Conservation (phyloP, 2,113 vertebrate species). For the Dromas ardeola region DNA sequence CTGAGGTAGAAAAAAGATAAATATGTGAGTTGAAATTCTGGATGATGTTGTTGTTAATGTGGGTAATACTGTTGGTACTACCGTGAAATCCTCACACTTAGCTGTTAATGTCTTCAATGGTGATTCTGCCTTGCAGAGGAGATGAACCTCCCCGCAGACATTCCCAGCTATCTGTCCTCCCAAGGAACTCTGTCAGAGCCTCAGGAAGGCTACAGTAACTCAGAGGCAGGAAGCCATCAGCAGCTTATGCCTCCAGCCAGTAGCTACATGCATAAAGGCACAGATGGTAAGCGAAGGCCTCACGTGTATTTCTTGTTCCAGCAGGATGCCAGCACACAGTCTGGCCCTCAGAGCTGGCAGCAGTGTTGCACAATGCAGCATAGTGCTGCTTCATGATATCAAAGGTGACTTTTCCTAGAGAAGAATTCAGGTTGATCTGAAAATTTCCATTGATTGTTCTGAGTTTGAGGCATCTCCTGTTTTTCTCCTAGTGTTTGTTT, state of each 20-base stretch:
- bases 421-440: not conserved
- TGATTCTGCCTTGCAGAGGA: constrained; percentile 82
- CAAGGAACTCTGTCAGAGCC: constrained; percentile 96
- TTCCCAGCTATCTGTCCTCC: constrained; percentile 96
- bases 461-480: not conserved
- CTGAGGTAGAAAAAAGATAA: not conserved
- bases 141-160: constrained; percentile 94
- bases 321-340: not conserved
- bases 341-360: not conserved
- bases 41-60: not conserved
- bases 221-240: constrained; percentile 95
- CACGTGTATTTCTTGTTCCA: not conserved
- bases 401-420: not conserved
- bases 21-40: not conserved
- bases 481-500: not conserved
- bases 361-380: not conserved
- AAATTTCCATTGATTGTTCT: not conserved
- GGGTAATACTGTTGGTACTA: not conserved
- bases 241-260: constrained; percentile 93
- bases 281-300: constrained; percentile 79
- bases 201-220: constrained; percentile 94
- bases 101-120: not conserved
- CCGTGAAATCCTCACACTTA: not conserved
- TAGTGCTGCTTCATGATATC: not conserved
- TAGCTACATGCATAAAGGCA: constrained; percentile 85